Evolutionary conservation across 2,113 vertebrate genomes (phyloP).

Genomic region (Myrmecobius fasciatus): DNA sequence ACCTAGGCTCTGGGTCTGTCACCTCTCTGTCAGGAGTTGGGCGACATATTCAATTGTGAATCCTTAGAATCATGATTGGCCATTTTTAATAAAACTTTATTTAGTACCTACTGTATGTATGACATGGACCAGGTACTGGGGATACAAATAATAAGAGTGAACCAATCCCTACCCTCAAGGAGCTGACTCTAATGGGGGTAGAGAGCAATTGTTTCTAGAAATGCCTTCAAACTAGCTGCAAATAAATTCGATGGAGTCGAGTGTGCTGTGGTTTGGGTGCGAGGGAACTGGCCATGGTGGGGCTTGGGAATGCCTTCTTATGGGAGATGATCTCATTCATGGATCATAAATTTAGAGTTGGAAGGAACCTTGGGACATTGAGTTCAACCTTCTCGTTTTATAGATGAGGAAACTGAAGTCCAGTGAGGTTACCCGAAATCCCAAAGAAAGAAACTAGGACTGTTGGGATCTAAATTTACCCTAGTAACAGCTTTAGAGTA

Average conservation of each 20-base stretch:
- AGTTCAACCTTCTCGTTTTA: background rate
- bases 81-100: background rate
- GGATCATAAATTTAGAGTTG: background rate
- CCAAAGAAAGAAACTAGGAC: background rate
- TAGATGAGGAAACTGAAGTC: background rate
- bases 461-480: background rate
- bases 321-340: background rate
- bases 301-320: background rate
- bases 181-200: background rate
- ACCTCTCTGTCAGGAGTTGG: background rate
- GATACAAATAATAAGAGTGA: background rate
- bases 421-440: background rate
- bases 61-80: background rate
- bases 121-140: background rate
- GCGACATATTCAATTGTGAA: background rate
- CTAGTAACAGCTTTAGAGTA: background rate
- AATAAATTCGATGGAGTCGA: background rate
- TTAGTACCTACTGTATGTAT: background rate
- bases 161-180: background rate
- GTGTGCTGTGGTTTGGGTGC: background rate
- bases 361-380: background rate
- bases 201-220: background rate
- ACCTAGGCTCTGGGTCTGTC: background rate
- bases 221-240: background rate
- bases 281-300: background rate